Evolutionary conservation across 2,888 invertebrate species (phyloP).

Genomic region (Pristionchus fissidentatus): DNA sequence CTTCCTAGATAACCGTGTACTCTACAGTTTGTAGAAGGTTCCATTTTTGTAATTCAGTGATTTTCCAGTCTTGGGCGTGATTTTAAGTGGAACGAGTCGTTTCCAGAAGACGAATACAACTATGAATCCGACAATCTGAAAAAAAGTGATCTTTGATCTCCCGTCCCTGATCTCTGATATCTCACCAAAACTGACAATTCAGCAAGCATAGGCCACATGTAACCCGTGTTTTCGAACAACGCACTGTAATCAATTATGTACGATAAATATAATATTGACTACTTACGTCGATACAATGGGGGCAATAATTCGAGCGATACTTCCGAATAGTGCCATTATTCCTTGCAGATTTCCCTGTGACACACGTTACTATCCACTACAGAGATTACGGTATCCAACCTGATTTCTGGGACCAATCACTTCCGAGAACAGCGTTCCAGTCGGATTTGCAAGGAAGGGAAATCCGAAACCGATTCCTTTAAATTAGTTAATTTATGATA

Average conservation of each 20-base stretch:
- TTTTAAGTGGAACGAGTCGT: slow-evolving; percentile 32
- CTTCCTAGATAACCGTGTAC: not conserved
- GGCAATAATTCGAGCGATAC: slow-evolving; percentile 37
- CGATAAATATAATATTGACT: not conserved
- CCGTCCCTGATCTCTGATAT: no score
- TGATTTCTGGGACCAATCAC: slow-evolving; percentile 38
- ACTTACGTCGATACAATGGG: slow-evolving; percentile 42
- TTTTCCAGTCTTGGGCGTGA: slow-evolving; percentile 4
- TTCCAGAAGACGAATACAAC: slow-evolving; percentile 21
- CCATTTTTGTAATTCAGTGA: slow-evolving; percentile 40
- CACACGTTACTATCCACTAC: not conserved
- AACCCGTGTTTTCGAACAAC: slow-evolving; percentile 40
- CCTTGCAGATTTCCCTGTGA: slow-evolving; percentile 41
- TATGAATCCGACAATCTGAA: slow-evolving; percentile 13
- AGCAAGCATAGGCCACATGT: slow-evolving; percentile 35
- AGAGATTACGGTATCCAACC: not conserved
- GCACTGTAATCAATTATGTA: not conserved
- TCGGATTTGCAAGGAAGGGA: slow-evolving; percentile 37
- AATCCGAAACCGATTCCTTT: slow-evolving; percentile 36
- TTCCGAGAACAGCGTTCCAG: slow-evolving; percentile 43
- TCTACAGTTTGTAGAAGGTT: slow-evolving; percentile 39
- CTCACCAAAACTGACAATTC: slow-evolving; percentile 38
- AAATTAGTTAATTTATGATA: not conserved
- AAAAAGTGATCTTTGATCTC: not conserved
- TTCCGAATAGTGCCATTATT: slow-evolving; percentile 45